These are phyloP conservation scores for Hydropotes inermis DNA, from an alignment of 2,113 vertebrate species.

Conservation along the genomic window DNA sequence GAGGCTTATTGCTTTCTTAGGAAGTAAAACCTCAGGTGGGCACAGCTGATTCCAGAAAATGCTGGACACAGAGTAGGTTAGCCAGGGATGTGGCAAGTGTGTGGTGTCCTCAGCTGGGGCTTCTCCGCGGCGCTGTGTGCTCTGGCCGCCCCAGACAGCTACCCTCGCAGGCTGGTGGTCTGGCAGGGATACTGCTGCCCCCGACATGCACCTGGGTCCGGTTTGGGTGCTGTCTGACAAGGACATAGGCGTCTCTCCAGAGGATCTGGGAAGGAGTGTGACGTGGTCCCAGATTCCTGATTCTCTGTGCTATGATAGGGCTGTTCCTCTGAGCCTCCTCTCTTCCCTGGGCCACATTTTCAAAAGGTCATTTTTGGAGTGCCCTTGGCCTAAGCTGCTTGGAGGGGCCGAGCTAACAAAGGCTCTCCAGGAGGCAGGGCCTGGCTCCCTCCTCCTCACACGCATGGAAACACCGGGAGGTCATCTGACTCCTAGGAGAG, in stretches of 20 bases:
- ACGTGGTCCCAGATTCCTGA: background rate
- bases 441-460: background rate
- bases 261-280: background rate
- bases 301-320: background rate
- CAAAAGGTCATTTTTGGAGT: background rate
- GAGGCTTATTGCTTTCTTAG: background rate
- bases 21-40: background rate
- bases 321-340: background rate
- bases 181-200: background rate
- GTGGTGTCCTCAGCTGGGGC: background rate
- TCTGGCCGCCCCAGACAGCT: background rate
- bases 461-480: conserved; percentile 15
- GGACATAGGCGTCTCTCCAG: background rate
- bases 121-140: rapidly evolving
- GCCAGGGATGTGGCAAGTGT: rapidly evolving
- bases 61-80: background rate
- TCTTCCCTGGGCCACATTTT: background rate
- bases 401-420: background rate
- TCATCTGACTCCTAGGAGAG: background rate
- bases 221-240: background rate
- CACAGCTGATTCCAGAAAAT: background rate
- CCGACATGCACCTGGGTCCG: background rate
- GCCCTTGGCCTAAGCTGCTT: background rate
- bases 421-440: background rate
- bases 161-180: background rate